These are phyloP conservation scores for Pentamera pediparva DNA, from an alignment of 53 echinoderm and acorn worm genomes.

Conservation along the genomic window DNA sequence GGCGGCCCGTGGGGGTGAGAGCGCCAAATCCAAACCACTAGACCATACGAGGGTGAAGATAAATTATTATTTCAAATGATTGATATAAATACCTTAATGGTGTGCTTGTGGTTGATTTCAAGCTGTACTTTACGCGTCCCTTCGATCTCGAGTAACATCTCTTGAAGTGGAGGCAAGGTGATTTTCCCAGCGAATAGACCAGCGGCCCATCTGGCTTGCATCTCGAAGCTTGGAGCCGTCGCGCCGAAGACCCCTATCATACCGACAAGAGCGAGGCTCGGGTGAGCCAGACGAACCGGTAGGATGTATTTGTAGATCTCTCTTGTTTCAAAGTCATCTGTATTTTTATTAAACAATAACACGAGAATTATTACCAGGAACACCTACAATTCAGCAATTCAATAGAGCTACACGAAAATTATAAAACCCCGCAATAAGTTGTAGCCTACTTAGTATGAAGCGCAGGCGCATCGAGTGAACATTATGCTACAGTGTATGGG, in stretches of 20 bases:
- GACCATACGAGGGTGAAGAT: too few species aligned
- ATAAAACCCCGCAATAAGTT: too few species aligned
- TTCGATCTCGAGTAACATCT: slow-evolving; percentile 39
- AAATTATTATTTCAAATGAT: too few species aligned
- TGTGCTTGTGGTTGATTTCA: slow-evolving; percentile 50
- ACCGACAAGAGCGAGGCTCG: slow-evolving; percentile 61
- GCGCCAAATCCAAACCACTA: too few species aligned
- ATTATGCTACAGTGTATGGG: too few species aligned
- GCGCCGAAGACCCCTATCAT: slow-evolving; percentile 47
- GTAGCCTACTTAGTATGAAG: too few species aligned
- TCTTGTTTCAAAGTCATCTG: slow-evolving; percentile 24
- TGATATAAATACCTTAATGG: slow-evolving; percentile 63
- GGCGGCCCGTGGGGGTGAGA: too few species aligned
- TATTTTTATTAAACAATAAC: too few species aligned
- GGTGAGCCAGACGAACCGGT: slow-evolving; percentile 50
- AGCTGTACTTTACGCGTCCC: slow-evolving; percentile 37
- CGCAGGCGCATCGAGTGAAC: too few species aligned
- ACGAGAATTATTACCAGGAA: too few species aligned
- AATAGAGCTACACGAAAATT: too few species aligned
- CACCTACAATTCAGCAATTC: too few species aligned
- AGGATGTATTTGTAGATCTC: slow-evolving; percentile 68
- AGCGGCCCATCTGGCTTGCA: slow-evolving; percentile 70
- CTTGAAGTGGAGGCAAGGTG: slow-evolving; percentile 6
- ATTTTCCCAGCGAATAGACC: slow-evolving; percentile 54
- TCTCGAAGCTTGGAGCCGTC: slow-evolving; percentile 48